Evolutionary conservation across 2,113 vertebrate genomes (phyloP), one percentile per base, ranked within the genome.

Genomic region (Gnathochromis pfefferi): DNA sequence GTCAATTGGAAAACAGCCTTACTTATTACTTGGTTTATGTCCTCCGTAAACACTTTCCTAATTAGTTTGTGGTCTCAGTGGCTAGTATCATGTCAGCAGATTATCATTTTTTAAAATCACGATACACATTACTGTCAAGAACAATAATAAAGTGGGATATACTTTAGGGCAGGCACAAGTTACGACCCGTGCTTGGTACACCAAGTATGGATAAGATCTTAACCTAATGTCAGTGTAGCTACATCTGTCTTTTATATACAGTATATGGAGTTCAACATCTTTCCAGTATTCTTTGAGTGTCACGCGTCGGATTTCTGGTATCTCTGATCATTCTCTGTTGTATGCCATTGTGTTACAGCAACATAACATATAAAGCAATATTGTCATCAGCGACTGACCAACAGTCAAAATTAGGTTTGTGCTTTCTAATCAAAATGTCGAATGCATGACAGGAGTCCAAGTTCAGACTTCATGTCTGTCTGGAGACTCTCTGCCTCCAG

Each of bases 381-480:
- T 7, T 75, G 16, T 75, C 26, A 26, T 78, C 23, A 78, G 23
- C 3, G 6, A n/a, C 23, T 58, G 16, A 81, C 38, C 21, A 42
- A 6, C 21, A 63, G 17, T 63, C n/a, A 83, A 42, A 80, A 81
- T 42, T 21, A 58, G 23, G 16, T 78, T 17, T 73, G 28, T 60
- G 23, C 49, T 73, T 80, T 88, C 21, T 45, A 60, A 83, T 92
- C 58, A 90, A 85, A 86, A 86, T 80, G 23, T 26, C 2, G 42
- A 88, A 85, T 83, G 49, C 57, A 81, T 81, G 38, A 79, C 7
- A 82, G 40, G 13, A 80, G 81, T 87, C 81, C 10, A 89, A 91
- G 92, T 85, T 88, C 85, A 89, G 84, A 80, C 88, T 91, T 63
- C 80, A 82, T 55, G 58, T 80, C 35, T 78, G 86, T 89, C 79